Evolutionary conservation across 92 coral and sea anemone genomes (phyloP), one percentile per base, ranked within the genome.

Genomic region (Zoanthus solanderi): DNA sequence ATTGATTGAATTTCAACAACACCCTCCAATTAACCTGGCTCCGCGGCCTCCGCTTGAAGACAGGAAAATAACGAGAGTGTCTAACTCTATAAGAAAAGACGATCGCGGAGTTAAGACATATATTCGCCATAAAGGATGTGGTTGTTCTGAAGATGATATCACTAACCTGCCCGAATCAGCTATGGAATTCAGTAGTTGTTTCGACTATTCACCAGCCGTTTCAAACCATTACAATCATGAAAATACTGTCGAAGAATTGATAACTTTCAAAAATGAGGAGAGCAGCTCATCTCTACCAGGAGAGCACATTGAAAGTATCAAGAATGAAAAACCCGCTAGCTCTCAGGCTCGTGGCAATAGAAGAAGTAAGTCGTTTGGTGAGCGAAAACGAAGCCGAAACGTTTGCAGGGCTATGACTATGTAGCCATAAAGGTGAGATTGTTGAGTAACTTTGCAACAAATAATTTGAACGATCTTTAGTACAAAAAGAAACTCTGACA

Each of bases 21-120:
- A 78, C 1, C 83, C 83, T 58, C 83, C 83, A 0, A 58, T 58
- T n/a, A 78, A 78, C 57, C 83, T 78, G 7, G 83, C 83, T 9
- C 56, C 83, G 17, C 83, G 83, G 3, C 80, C 66, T 17, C 15
- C 80, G 17, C 61, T 76, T 76, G 61, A 76, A 34, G 80, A 76
- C 4, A 69, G 78, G 37, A 75, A 75, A 75, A 75, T 75, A 9
- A 46, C 60, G 9, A 75, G 60, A n/a, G 9, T 12, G 14, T 75
- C 79, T 47, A 34, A 75, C 12, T 75, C 79, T 6, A 75, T 50
- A 10, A 13, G 15, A 15, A 48, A 75, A 10, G 34, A n/a, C 79
- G 56, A 75, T 28, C 12, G 58, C 14, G 56, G 60, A 75, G 56
- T 46, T 29, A 13, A 14, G 15, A 44, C 30, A 32, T 69, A 9